phyloP scores from a whole-genome alignment of 2,113 vertebrate species.

The Notechis scutatus region DNA sequence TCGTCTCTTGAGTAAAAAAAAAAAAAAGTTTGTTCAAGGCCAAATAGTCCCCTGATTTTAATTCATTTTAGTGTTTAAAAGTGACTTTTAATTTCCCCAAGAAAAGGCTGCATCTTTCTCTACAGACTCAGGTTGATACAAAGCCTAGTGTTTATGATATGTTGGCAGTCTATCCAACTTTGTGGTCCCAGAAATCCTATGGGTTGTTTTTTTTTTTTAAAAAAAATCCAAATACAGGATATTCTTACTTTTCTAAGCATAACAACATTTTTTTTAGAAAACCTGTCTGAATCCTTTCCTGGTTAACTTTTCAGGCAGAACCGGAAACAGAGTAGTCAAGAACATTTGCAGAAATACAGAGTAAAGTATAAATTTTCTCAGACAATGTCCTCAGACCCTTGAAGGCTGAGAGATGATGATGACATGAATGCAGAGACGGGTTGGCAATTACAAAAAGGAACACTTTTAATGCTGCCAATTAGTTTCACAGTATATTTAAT shows the following conservation, averaged over 20 bases:
- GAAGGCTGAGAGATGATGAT: not conserved
- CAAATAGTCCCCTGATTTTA: constrained; percentile 32
- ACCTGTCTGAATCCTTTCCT: not conserved
- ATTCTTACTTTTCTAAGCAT: constrained; percentile 38
- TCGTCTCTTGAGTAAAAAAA: constrained; percentile 17
- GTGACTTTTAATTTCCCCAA: constrained; percentile 32
- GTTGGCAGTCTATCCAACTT: not conserved
- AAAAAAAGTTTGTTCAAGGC: constrained; percentile 19
- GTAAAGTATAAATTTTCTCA: not conserved
- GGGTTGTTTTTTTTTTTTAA: constrained; percentile 11
- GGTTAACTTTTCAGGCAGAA: not conserved
- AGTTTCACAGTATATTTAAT: not conserved
- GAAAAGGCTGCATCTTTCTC: not conserved
- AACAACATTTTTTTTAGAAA: constrained; percentile 28
- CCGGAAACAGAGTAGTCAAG: not conserved
- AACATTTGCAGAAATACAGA: not conserved
- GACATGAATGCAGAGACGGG: not conserved
- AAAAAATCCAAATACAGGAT: constrained; percentile 30
- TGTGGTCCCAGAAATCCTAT: not conserved
- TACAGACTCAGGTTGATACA: constrained; percentile 31
- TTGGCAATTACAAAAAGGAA: not conserved
- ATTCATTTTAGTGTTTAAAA: constrained; percentile 24
- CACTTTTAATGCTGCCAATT: not conserved
- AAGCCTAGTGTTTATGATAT: constrained; percentile 49
- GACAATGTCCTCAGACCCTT: not conserved